Evolutionary conservation across 2,888 invertebrate genomes (phyloP).

Genomic region (Tinea semifulvella): DNA sequence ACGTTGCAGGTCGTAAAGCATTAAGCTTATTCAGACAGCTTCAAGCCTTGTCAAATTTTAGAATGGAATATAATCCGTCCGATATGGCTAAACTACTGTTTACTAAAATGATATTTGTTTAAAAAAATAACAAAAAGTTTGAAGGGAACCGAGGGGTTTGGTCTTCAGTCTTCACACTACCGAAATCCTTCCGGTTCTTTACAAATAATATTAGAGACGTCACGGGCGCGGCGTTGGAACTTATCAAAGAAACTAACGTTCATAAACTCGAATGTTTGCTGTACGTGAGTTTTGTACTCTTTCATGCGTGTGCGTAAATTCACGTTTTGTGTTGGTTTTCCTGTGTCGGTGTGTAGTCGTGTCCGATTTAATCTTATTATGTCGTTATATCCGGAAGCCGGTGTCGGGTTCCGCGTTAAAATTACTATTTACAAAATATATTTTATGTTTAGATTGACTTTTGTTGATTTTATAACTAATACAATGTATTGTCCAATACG

Average conservation of each 20-base stretch:
- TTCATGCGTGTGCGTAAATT: conserved; percentile 38
- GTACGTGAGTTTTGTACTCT: conserved; percentile 37
- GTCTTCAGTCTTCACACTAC: conserved; percentile 17
- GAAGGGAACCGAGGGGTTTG: conserved; percentile 8
- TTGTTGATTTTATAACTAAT: conserved; percentile 7
- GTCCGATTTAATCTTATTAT: conserved; percentile 42
- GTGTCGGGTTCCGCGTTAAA: conserved; percentile 14
- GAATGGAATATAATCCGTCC: conserved; percentile 7
- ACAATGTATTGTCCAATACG: too few relatives aligned
- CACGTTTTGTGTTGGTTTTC: conserved; percentile 36
- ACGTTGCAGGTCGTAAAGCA: neutral
- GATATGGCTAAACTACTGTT: conserved; percentile 9
- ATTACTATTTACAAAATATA: conserved; percentile 12
- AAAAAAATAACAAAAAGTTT: conserved; percentile 28
- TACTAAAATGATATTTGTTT: conserved; percentile 27
- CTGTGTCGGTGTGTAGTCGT: conserved; percentile 25
- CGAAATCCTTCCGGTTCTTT: conserved; percentile 55
- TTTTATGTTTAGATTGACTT: conserved; percentile 8
- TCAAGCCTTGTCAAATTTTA: neutral
- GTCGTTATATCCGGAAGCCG: conserved; percentile 34
- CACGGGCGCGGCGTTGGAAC: conserved; percentile 29
- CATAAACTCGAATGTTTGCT: conserved; percentile 33
- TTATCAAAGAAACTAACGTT: conserved; percentile 26
- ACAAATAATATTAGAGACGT: conserved; percentile 26
- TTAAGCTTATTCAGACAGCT: conserved; percentile 2